Base-by-base conservation (phyloP, 2,113 vertebrate species). In the Diglossa brunneiventris region DNA sequence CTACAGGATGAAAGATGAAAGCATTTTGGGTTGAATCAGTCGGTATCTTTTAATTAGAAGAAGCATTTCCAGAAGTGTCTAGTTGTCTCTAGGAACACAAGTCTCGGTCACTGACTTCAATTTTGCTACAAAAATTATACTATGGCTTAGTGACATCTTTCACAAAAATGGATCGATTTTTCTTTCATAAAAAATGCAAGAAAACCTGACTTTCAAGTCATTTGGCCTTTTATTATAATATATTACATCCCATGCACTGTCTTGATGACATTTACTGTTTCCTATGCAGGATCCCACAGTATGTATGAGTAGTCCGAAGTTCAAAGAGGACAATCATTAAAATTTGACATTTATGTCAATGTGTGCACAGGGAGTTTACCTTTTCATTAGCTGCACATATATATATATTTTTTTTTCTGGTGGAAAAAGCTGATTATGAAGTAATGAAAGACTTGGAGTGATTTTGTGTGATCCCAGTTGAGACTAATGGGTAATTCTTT, bases 281-380 rank as follows among this genome's bases (percentile, higher is more conserved):
- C 85, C 72, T 87, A 81, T 89, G 93, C 83, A 93, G 93, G 70
- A 93, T 91, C 53, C 78, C 87, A 87, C 66, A 83, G 91, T 68
- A 87, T 52, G 81, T 88, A 35, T 78, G 58, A 92, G 89, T 83
- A 64, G 88, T 83, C 87, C 68, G 8, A 95, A 77, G 91, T 95
- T 97, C 93, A 97, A 96, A 96, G 93, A 85, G 58, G 70, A 82
- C 73, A 95, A 86, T 96, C 95, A 97, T 96, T 97, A 95, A 95
- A 96, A 96, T 94, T 59, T 97, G 97, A 96, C 95, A 96, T 97
- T 97, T 97, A 95, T 96, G 92, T 92, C 96, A 93, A 73, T 72
- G 86, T 89, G 90, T 90, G 90, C 70, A 92, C 61, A 89, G 85
- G 61, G 76, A 97, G 86, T 97, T 95, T 97, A 95, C 95, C 93